Conservation (phyloP, 1,140 invertebrate species). For the Hesperophylax magnus region DNA sequence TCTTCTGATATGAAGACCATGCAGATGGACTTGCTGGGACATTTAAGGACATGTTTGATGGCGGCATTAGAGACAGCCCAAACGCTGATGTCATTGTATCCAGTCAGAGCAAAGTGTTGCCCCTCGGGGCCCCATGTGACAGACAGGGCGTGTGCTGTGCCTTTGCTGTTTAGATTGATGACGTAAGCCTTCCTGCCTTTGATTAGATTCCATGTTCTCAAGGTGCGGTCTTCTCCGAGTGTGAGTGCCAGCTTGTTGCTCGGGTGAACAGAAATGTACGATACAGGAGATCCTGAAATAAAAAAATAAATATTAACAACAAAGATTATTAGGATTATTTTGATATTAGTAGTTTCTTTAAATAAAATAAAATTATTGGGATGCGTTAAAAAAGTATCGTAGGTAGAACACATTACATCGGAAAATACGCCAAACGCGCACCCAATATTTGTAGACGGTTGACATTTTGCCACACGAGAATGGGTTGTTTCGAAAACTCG, state of each 20-base stretch:
- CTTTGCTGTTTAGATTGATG: constrained; percentile 83
- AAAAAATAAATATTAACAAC: constrained; percentile 48
- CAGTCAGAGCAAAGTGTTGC: constrained; percentile 79
- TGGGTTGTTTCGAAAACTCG: too few species aligned
- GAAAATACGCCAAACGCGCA: too few species aligned
- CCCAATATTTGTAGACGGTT: too few species aligned
- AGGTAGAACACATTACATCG: neutral
- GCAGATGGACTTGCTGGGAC: constrained; percentile 75
- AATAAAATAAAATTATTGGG: constrained; percentile 3
- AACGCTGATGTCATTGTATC: constrained; percentile 79
- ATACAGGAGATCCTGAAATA: constrained; percentile 73
- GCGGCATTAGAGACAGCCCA: constrained; percentile 83
- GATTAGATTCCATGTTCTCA: constrained; percentile 94
- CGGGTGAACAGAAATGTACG: constrained; percentile 86
- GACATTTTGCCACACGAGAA: too few species aligned
- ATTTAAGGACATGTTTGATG: constrained; percentile 73
- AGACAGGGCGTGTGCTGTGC: constrained; percentile 70
- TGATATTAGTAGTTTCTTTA: neutral
- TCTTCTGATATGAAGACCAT: constrained; percentile 76
- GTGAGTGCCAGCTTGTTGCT: constrained; percentile 91
- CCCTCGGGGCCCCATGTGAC: constrained; percentile 79
- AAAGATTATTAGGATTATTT: too few species aligned
- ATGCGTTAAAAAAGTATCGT: neutral
- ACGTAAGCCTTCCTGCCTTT: constrained; percentile 91
- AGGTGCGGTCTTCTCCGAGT: constrained; percentile 85